Conservation (phyloP, 2,888 invertebrate genomes). For the Scaptomyza caliginosa region DNA sequence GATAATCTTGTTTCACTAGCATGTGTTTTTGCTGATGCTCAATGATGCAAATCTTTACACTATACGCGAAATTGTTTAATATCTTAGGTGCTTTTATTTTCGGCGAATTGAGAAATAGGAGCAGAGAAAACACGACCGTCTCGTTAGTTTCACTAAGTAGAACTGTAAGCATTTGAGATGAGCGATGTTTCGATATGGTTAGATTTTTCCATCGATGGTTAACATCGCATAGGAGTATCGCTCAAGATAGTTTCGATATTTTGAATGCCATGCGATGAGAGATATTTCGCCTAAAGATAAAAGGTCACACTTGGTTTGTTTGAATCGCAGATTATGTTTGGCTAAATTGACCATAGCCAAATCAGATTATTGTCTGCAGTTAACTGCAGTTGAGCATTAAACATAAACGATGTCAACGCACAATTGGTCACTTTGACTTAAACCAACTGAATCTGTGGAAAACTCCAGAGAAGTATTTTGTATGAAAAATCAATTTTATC, state of each 20-base stretch:
- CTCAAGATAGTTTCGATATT: slow-evolving; percentile 2
- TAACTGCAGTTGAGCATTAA: neutral
- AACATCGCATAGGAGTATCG: neutral
- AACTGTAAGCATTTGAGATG: slow-evolving; percentile 29
- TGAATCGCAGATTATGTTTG: neutral
- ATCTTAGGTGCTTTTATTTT: slow-evolving; percentile 39
- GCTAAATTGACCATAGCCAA: fast-evolving
- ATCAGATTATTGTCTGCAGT: neutral
- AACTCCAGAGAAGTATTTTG: neutral
- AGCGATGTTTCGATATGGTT: slow-evolving; percentile 6
- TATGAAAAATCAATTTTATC: slow-evolving; percentile 2
- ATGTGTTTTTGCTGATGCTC: slow-evolving; percentile 1
- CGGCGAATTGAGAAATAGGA: slow-evolving; percentile 43
- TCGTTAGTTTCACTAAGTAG: slow-evolving; percentile 35
- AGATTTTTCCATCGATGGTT: slow-evolving; percentile 2
- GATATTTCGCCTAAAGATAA: neutral
- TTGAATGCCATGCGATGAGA: neutral
- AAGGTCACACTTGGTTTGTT: slow-evolving; percentile 11
- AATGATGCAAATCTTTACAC: neutral
- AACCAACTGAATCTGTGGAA: neutral
- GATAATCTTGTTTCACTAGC: slow-evolving; percentile 9
- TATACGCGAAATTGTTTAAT: slow-evolving; percentile 31
- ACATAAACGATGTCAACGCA: too few species aligned
- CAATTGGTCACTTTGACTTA: neutral
- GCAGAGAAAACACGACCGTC: slow-evolving; percentile 24